A percentile compares a stretch with the other conserved stretches of the same genome.
Evolutionary conservation across 2,797 vertebrate genomes (phyloP).

Genomic region (Myiotriccus ornatus): DNA sequence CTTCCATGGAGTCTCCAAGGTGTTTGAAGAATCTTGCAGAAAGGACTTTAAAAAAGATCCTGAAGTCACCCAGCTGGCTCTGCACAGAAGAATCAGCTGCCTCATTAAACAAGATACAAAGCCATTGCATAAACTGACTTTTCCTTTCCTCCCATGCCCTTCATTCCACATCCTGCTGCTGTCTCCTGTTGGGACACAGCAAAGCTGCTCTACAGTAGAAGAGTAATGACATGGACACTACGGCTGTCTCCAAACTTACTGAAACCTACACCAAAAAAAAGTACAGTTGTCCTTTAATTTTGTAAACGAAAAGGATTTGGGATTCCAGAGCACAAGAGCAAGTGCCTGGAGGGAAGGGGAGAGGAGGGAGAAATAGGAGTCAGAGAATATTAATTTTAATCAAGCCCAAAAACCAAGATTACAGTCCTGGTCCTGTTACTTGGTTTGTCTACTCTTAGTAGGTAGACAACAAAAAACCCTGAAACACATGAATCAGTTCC

Average conservation of each 20-base stretch:
- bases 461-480: not conserved
- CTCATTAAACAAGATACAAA: not conserved
- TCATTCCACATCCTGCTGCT: not conserved
- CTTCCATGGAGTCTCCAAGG: not conserved
- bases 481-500: not conserved
- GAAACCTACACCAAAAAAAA: not conserved
- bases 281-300: not conserved
- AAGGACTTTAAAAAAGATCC: not conserved
- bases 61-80: not conserved
- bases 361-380: fast-evolving
- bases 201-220: not conserved
- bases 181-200: fast-evolving
- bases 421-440: not conserved
- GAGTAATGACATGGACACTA: not conserved
- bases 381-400: not conserved
- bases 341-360: fast-evolving
- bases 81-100: not conserved
- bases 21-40: not conserved
- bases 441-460: not conserved
- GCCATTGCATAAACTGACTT: not conserved
- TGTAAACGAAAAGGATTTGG: not conserved
- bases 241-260: not conserved
- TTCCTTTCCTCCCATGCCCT: not conserved
- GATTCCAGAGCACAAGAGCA: not conserved
- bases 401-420: not conserved